Evolutionary conservation across 2,888 invertebrate genomes (phyloP).

Genomic region (Parnassius apollo): DNA sequence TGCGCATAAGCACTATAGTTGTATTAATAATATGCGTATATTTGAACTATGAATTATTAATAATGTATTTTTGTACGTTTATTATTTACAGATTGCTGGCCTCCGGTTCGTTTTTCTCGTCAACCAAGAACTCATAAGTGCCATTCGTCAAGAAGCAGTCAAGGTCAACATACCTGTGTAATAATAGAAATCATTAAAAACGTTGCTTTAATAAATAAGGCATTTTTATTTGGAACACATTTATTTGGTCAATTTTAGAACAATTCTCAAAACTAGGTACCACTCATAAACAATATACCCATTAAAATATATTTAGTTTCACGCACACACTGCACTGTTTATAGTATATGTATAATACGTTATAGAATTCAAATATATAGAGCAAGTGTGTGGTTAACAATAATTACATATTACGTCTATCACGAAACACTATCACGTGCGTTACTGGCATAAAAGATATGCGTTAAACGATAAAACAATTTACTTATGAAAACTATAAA

Average conservation of each 20-base stretch:
- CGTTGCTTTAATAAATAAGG: conserved; percentile 33
- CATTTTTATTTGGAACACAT: conserved; percentile 75
- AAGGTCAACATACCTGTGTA: conserved; percentile 84
- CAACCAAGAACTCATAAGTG: conserved; percentile 94
- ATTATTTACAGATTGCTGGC: conserved; percentile 87
- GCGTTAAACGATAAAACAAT: conserved; percentile 60
- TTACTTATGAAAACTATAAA: conserved; percentile 45
- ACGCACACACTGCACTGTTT: conserved; percentile 41
- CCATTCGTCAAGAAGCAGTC: conserved; percentile 93
- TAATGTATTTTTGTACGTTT: conserved; percentile 16
- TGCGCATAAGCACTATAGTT: not conserved
- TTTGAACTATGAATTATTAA: too few relatives aligned
- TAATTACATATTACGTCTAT: conserved; percentile 55
- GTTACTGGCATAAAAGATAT: conserved; percentile 73
- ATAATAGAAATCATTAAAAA: conserved; percentile 49
- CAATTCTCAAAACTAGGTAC: conserved; percentile 69
- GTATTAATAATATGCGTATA: too few relatives aligned
- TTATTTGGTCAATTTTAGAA: conserved; percentile 79
- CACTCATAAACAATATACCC: conserved; percentile 66
- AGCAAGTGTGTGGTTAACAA: conserved; percentile 42
- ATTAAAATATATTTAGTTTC: conserved; percentile 32
- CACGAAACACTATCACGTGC: conserved; percentile 76
- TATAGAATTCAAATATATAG: conserved; percentile 31
- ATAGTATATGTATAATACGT: conserved; percentile 16
- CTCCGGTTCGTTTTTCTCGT: conserved; percentile 95